A percentile compares a stretch with the other conserved stretches of the same genome.
Evolutionary conservation across 2,797 vertebrate genomes (phyloP).

Genomic region (Fundulus diaphanus): DNA sequence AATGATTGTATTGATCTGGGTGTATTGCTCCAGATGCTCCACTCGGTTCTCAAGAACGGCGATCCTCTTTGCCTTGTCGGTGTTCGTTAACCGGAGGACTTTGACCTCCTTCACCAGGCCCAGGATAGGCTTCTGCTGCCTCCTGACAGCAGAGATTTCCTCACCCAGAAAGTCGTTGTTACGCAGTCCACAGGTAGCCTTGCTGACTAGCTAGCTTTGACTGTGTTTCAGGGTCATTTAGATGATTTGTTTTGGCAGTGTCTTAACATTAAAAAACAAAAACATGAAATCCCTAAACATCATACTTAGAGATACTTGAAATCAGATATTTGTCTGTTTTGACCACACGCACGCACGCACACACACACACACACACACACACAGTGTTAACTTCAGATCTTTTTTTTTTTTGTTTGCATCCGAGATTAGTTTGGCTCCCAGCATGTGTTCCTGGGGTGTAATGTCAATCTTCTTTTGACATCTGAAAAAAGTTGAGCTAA

Average conservation of each 20-base stretch:
- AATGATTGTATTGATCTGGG: too few relatives aligned
- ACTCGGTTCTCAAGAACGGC: too few relatives aligned
- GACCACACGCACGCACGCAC: too few relatives aligned
- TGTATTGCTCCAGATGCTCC: too few relatives aligned
- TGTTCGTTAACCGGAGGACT: too few relatives aligned
- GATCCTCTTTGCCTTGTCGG: too few relatives aligned
- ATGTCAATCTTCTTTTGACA: conserved; percentile 70
- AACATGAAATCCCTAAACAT: neutral
- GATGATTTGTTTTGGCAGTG: neutral
- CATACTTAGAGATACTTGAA: neutral
- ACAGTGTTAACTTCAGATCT: neutral
- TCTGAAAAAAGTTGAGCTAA: conserved; percentile 67
- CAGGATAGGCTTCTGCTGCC: too few relatives aligned
- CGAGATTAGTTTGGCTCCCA: conserved; percentile 29
- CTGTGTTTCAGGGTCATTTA: neutral
- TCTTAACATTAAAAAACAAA: neutral
- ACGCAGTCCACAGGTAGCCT: too few relatives aligned
- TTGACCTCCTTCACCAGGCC: too few relatives aligned
- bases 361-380: too few relatives aligned
- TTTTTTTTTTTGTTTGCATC: conserved; percentile 37
- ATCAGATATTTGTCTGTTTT: neutral
- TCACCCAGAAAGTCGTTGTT: too few relatives aligned
- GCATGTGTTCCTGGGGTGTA: conserved; percentile 56
- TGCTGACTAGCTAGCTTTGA: neutral
- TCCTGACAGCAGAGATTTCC: too few relatives aligned